phyloP scores from a whole-genome alignment of 2,113 vertebrate genomes.

The Phoxinus phoxinus region DNA sequence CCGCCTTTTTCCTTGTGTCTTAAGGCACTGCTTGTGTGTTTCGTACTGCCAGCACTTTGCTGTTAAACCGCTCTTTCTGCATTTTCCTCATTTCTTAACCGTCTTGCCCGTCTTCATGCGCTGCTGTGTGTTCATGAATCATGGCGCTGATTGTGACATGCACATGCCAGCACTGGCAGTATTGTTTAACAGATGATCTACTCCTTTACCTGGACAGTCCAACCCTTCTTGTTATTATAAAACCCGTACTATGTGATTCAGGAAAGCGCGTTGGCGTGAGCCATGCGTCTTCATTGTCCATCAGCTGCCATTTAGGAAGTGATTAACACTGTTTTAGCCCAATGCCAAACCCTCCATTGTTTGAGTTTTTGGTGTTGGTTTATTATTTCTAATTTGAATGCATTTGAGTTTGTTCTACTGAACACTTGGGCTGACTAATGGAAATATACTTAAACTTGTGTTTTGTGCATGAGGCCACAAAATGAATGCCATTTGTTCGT shows the following conservation, averaged over 20 bases:
- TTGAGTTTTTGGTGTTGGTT: not conserved
- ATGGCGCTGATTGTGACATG: not conserved
- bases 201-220: not conserved
- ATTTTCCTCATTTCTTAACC: constrained; percentile 31
- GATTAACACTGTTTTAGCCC: not conserved
- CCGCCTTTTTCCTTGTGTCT: not conserved
- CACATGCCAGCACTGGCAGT: constrained; percentile 19
- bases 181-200: constrained; percentile 5
- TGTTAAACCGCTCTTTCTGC: not conserved
- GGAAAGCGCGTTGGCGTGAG: not conserved
- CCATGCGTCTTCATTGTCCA: constrained; percentile 2
- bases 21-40: constrained; percentile 1
- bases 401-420: not conserved
- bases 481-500: not conserved
- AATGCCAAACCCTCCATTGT: not conserved
- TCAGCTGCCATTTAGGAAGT: constrained; percentile 4
- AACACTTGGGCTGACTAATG: constrained; percentile 8
- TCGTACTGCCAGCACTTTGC: not conserved
- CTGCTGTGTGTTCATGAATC: not conserved
- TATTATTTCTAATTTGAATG: not conserved
- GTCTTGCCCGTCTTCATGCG: not conserved
- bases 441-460: not conserved
- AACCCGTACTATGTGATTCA: not conserved
- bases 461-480: constrained; percentile 35
- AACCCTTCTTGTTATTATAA: not conserved